Evolutionary conservation across 2,888 invertebrate genomes (phyloP).

Genomic region (Tanaodytes sp.): DNA sequence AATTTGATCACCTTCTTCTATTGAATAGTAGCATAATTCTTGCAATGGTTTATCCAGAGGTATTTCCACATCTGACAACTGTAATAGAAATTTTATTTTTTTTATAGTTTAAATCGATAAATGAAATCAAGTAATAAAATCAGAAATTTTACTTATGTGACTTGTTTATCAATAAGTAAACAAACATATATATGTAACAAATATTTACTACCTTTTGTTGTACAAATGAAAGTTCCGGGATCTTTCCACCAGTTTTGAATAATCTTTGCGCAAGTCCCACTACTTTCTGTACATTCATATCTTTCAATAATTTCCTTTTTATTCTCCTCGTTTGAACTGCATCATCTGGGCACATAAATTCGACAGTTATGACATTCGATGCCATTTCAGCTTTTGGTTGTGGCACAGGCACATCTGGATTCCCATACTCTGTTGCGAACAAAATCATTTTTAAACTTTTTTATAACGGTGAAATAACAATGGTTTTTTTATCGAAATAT

Average conservation of each 20-base stretch:
- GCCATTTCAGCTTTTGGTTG: constrained; percentile 78
- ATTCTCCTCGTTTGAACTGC: constrained; percentile 73
- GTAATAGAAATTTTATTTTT: constrained; percentile 54
- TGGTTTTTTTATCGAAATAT: no score
- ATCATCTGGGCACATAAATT: constrained; percentile 76
- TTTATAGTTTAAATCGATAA: no score
- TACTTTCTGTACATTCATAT: constrained; percentile 88
- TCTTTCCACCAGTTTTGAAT: constrained; percentile 76
- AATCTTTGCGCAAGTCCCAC: constrained; percentile 85
- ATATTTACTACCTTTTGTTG: constrained; percentile 73
- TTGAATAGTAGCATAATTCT: constrained; percentile 86
- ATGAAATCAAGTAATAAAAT: no score
- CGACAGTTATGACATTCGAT: constrained; percentile 75
- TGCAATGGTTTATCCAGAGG: constrained; percentile 87
- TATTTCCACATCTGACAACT: constrained; percentile 80
- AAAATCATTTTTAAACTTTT: no score
- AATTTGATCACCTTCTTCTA: constrained; percentile 88
- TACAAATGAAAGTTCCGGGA: constrained; percentile 71
- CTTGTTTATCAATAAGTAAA: no score
- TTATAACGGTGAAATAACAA: no score
- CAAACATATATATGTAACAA: no score
- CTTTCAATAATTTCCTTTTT: constrained; percentile 82
- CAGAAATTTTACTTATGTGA: no score
- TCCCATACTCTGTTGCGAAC: constrained; percentile 80
- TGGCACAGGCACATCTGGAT: constrained; percentile 83